These are phyloP conservation scores for Acanthisitta chloris DNA, from an alignment of 2,113 vertebrate species.

Conservation along the genomic window DNA sequence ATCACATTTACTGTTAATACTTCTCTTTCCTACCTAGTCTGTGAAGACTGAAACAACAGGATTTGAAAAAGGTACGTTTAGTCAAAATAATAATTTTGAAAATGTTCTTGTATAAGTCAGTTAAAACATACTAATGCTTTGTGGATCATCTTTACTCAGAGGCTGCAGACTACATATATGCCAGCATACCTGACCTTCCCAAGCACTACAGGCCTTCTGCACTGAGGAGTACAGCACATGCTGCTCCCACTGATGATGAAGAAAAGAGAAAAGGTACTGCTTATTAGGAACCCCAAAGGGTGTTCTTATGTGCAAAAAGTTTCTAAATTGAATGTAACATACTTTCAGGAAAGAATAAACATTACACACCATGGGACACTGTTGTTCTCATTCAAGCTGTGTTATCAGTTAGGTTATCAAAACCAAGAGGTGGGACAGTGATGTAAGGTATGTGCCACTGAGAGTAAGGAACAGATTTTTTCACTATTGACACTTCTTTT, in stretches of 20 bases:
- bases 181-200: slow-evolving; percentile 80
- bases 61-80: slow-evolving; percentile 79
- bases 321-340: neutral
- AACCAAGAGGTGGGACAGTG: neutral
- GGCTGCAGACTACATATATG: slow-evolving; percentile 73
- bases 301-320: neutral
- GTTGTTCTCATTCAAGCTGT: neutral
- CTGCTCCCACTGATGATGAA: slow-evolving; percentile 61
- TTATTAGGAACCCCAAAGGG: neutral
- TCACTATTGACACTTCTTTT: neutral
- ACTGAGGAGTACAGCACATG: slow-evolving; percentile 63
- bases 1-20: slow-evolving; percentile 19
- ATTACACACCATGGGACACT: neutral
- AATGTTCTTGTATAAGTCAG: neutral
- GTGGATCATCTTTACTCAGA: slow-evolving; percentile 54
- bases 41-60: slow-evolving; percentile 81
- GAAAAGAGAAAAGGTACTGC: slow-evolving; percentile 84
- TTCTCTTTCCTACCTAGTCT: slow-evolving; percentile 83
- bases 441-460: neutral
- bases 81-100: neutral
- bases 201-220: slow-evolving; percentile 73
- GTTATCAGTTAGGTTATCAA: neutral
- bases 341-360: neutral
- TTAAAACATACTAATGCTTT: neutral
- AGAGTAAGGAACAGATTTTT: neutral